A percentile compares a stretch with the other conserved stretches of the same genome.
These are phyloP conservation scores for Mycteria americana DNA, from an alignment of 2,797 vertebrate species.

Conservation along the genomic window DNA sequence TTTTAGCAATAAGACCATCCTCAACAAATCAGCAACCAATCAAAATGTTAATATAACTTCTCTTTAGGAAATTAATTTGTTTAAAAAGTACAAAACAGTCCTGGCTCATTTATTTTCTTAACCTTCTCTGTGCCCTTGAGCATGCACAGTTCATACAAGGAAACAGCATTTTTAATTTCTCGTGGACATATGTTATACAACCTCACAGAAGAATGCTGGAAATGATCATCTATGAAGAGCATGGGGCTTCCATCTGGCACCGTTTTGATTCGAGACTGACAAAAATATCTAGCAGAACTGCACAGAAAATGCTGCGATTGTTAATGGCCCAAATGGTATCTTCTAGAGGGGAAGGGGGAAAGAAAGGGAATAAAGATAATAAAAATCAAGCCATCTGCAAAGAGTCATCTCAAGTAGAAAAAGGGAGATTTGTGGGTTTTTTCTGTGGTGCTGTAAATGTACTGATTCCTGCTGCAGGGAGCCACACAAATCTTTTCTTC, in stretches of 20 bases:
- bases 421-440: not conserved
- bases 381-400: not conserved
- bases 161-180: constrained; percentile 48
- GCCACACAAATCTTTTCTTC: not conserved
- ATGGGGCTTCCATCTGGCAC: constrained; percentile 66
- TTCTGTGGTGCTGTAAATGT: not conserved
- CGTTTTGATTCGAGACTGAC: not conserved
- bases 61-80: not conserved
- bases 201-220: constrained; percentile 47
- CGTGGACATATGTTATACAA: constrained; percentile 52
- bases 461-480: not conserved
- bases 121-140: constrained; percentile 13
- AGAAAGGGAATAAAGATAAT: not conserved
- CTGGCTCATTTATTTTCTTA: not conserved
- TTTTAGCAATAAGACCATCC: not conserved
- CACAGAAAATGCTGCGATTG: not conserved
- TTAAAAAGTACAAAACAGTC: not conserved
- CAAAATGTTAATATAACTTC: not conserved
- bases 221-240: constrained; percentile 58
- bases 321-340: not conserved
- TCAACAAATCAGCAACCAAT: not conserved
- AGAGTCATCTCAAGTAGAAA: not conserved
- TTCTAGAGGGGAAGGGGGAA: not conserved
- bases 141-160: not conserved
- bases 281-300: constrained; percentile 33